Evolutionary conservation across 2,888 invertebrate genomes (phyloP), one percentile per base, ranked within the genome.

Genomic region (Epinotia ramella): DNA sequence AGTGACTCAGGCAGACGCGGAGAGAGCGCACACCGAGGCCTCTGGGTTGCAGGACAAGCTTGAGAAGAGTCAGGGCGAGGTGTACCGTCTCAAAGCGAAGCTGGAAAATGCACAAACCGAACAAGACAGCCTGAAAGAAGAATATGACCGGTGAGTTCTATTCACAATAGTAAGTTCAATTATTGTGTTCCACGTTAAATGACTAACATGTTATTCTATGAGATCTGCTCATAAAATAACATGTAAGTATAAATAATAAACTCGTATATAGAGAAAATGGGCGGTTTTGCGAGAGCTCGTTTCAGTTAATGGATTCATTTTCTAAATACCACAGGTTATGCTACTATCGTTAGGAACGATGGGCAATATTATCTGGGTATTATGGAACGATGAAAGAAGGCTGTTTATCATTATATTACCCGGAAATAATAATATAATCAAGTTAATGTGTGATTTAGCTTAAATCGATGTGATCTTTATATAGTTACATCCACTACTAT

Each of bases 101-200:
- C 95, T 98, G 85, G 98, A 98, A 95, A 98, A 98, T 95, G 98
- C 98, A 89, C 98, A 98, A 95, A 97, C 97, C 77, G 98, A 99
- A 92, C 98, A 98, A 87, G 98, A 98, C 87, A 98, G 98, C 87
- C 95, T 98, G 81, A 97, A 98, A 79, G 98, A 98, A 88, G 98
- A 99, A 91, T 96, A 98, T 88, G 98, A 99, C 89, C 96, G 96
- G 93, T 94, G 80, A 89, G 89, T 76, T 66, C 62, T 9, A 59
- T 65, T 63, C 24, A 46, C 56, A 6, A 46, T 49, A 13, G 12
- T 11, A 24, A 33, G 49, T 12, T 7, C n/a, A 18, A 11, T 20
- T 12, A 20, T 3, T 11, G 44, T 7, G 5, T 46, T 16, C 13
- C 6, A 44, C 1, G 12, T 59, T 56, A 20, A 56, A 13, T 57